Evolutionary conservation across 2,888 invertebrate genomes (phyloP).

Genomic region (Parnassius glacialis): DNA sequence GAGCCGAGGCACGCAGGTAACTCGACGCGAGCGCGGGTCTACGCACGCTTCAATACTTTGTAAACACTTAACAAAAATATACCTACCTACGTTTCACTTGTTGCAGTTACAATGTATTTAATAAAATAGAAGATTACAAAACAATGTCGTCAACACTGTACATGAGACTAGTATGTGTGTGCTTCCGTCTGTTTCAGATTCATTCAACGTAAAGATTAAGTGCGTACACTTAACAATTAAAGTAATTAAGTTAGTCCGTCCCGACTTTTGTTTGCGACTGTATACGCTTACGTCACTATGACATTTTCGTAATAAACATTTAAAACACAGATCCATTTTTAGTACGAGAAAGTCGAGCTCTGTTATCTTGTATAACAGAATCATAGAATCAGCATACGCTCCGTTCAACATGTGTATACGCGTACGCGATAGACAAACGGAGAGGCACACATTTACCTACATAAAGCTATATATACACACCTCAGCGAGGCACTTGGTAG

Average conservation of each 20-base stretch:
- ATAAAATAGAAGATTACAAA: conserved; percentile 69
- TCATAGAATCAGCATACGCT: background rate
- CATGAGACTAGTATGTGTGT: conserved; percentile 54
- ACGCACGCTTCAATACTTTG: conserved; percentile 33
- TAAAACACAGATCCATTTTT: background rate
- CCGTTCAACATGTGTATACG: background rate
- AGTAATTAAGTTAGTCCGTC: background rate
- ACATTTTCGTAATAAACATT: background rate
- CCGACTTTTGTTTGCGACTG: background rate
- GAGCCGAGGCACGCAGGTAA: conserved; percentile 22
- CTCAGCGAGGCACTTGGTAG: conserved; percentile 67
- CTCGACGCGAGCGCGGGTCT: conserved; percentile 28
- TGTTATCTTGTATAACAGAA: background rate
- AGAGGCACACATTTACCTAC: conserved; percentile 67
- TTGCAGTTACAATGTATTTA: conserved; percentile 47
- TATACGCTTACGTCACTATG: background rate
- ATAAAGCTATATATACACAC: conserved; percentile 70
- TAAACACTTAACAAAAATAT: conserved; percentile 72
- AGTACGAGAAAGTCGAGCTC: background rate
- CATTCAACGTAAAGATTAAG: background rate
- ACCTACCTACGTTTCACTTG: conserved; percentile 60
- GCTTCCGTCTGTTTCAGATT: conserved; percentile 31
- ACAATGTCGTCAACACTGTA: conserved; percentile 69
- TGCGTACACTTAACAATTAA: background rate
- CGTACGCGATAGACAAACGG: conserved; percentile 37